These are phyloP conservation scores for Mesocricetus auratus DNA, from an alignment of 2,113 vertebrate genomes.

Conservation along the genomic window DNA sequence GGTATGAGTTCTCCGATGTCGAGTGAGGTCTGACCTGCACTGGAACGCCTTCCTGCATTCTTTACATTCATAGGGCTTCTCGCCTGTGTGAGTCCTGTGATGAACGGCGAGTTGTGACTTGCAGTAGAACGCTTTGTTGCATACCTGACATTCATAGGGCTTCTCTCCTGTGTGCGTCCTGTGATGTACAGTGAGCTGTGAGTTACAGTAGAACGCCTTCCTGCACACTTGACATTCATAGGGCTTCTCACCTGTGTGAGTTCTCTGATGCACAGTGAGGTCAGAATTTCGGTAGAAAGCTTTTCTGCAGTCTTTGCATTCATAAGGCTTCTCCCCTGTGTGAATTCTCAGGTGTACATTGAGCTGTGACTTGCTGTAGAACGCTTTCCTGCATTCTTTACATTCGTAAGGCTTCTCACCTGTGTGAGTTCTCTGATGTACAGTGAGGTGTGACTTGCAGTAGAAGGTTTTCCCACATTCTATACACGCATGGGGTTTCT, in stretches of 20 bases:
- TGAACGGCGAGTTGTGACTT: neutral
- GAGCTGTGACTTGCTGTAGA: neutral
- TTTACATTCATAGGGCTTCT: constrained; percentile 9
- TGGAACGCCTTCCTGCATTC: neutral
- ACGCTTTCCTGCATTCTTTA: neutral
- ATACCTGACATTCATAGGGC: neutral
- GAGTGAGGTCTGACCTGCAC: neutral
- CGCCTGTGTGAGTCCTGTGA: neutral
- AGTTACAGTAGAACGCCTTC: neutral
- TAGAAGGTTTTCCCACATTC: neutral
- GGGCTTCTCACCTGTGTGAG: neutral
- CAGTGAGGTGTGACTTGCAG: neutral
- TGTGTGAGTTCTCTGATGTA: neutral
- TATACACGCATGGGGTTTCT: neutral
- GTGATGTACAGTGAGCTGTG: neutral
- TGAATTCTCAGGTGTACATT: neutral
- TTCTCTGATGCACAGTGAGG: neutral
- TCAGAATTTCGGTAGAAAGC: neutral
- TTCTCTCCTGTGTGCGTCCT: neutral
- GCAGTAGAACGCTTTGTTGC: neutral
- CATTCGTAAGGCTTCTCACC: neutral
- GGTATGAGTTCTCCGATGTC: neutral
- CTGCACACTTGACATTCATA: neutral
- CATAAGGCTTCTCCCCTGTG: neutral
- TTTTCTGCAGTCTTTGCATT: neutral